Base-by-base conservation (phyloP, 2,888 invertebrate genomes). In the Saturnia japonica region DNA sequence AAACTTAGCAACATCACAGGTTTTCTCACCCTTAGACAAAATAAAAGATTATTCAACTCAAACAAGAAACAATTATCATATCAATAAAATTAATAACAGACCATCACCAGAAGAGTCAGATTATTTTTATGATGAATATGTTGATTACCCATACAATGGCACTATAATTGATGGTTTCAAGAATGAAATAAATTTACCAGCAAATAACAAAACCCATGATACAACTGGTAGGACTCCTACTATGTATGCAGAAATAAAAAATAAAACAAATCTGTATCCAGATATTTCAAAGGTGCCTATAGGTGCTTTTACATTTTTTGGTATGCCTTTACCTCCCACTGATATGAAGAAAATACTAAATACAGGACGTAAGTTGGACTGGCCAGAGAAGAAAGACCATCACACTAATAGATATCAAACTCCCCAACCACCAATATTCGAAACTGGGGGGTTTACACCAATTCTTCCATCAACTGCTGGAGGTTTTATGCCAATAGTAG, bases 61-160 rank as follows among this genome's bases (percentile, higher is more conserved):
- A 73, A 87, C 89, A 75, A 93, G 89, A 80, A 90, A 93, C 71
- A 91, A 87, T 72, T 91, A 91, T 72, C 85, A 90, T 75, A 84
- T 86, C 0, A 94, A 94, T 68, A 94, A 95, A 74, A 93, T 94
- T 72, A 94, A 90, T 71, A 83, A 94, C 75, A 94, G 95, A 68
- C 96, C 97, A 8, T 92, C 95, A 2, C 96, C 96, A 8, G 96
- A 96, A 82, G 97, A 97, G 83, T 96, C 96, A 1, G 97, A 97
- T 82, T 97, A 97, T 80, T 96, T 97, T 79, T 97, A 97, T 83
- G 97, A 97, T 79, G 97, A 97, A 76, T 97, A 97, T 83, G 95
- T 96, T 0, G 97, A 97, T 84, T 96, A 97, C 85, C 96, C 96
- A 11, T 95, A 96, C 70, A 96, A 96, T 77, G 96, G 95, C 76